Conservation (phyloP, 2,113 vertebrate species). For the Colius striatus region DNA sequence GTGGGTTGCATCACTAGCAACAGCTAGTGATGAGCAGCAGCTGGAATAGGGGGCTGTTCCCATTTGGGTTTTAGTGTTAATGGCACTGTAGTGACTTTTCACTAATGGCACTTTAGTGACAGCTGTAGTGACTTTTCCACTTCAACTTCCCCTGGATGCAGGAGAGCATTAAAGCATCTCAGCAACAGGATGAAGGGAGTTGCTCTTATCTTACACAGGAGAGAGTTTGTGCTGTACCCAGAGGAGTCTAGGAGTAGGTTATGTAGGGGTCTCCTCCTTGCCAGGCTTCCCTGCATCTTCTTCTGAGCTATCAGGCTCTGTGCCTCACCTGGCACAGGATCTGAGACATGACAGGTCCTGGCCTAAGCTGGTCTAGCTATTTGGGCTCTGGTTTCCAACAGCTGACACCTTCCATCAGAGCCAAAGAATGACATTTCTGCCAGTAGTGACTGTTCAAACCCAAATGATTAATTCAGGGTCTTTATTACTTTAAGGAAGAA, state of each 20-base stretch:
- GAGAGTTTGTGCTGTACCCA: neutral
- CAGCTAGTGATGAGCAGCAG: neutral
- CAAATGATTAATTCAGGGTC: neutral
- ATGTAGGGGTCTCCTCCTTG: neutral
- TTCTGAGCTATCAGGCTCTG: neutral
- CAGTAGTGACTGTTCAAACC: neutral
- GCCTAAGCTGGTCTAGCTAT: neutral
- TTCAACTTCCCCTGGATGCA: neutral
- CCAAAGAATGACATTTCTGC: neutral
- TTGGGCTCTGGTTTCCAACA: neutral
- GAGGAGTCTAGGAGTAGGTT: neutral
- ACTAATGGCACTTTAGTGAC: too few relatives aligned
- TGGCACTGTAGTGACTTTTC: too few relatives aligned
- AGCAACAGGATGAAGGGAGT: accelerated
- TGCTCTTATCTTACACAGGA: neutral
- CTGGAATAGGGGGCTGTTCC: neutral
- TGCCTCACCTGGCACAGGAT: neutral
- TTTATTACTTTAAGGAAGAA: neutral
- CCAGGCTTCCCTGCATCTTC: neutral
- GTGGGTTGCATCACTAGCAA: accelerated
- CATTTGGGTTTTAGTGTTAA: neutral
- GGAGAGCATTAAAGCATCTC: neutral
- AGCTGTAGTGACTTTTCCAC: neutral
- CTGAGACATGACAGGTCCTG: neutral
- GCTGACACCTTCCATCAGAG: neutral